Base-by-base conservation (phyloP, 1,140 invertebrate species). In the Ceratina australensis region DNA sequence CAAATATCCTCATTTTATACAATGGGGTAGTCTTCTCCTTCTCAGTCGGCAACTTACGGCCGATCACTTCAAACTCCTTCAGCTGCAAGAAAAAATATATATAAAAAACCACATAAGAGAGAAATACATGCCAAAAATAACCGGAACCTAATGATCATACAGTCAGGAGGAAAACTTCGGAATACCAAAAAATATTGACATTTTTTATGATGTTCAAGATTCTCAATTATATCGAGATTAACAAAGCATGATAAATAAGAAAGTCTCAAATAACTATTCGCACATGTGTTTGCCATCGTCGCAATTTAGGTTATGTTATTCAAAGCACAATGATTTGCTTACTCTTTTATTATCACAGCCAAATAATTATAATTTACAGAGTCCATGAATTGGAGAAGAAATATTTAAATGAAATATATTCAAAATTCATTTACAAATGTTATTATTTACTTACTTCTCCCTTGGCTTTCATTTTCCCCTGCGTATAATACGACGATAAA, bases 1-100 rank as follows among this genome's bases (percentile, higher is more conserved):
- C 98, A 93, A 99, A 99, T 86, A 99, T 99, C 87, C 97, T 96
- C 99, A 99, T 99, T 93, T 99, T 98, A 92, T 99, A 99, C 47
- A 99, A 94, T 87, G 98, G 97, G 88, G 99, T 98, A 66, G 94
- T 96, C 69, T 95, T 95, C 89, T 98, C 97, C 92, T 97, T 98
- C 82, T 97, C 97, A 33, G 97, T 97, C 69, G 99, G 98, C 92
- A 99, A 94, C 91, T 98, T 98, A 83, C 99, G 96, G 91, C 99
- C 99, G 90, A 99, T 97, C 72, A 99, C 98, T 92, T 98, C 98
- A 93, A 95, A 99, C 94, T 99, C 98, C 91, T 97, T 98, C 93
- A 99, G 95, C 98, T 99, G 91, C 80, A 94, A 95, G 28, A 84
- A 86, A 84, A 82, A 52, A n/a, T 50, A 54, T 0, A 61, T 26